phyloP scores from a whole-genome alignment of 2,797 vertebrate genomes.

The Danio kyathit region DNA sequence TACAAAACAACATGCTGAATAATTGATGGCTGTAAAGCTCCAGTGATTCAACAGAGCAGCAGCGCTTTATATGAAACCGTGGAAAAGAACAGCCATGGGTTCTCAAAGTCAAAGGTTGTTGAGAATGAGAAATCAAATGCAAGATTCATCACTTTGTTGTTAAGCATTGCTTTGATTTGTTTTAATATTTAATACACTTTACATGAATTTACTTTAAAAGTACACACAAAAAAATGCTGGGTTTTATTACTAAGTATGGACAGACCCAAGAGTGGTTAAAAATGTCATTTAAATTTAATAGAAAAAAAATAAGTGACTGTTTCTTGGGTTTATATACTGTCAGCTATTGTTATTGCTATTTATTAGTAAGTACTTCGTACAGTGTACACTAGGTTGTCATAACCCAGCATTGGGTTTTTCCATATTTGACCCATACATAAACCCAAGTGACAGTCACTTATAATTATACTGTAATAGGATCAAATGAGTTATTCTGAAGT shows the following conservation, averaged over 20 bases:
- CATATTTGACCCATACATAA: no score
- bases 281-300: no score
- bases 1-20: slow-evolving; percentile 21
- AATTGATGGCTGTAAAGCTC: not conserved
- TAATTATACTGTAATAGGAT: not conserved
- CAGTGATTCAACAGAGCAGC: slow-evolving; percentile 19
- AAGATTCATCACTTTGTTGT: not conserved
- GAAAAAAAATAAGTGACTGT: no score
- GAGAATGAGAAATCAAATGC: not conserved
- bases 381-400: no score
- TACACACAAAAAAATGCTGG: no score
- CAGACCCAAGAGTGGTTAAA: no score
- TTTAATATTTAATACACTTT: not conserved
- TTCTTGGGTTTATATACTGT: no score
- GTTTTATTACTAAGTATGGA: no score
- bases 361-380: no score
- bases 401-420: no score
- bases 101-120: not conserved
- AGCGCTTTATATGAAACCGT: not conserved
- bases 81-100: slow-evolving; percentile 5
- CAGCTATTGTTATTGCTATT: no score
- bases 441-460: not conserved
- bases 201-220: no score
- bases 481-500: not conserved
- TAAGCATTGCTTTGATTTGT: slow-evolving; percentile 4